Evolutionary conservation across 2,113 vertebrate species (phyloP).

Genomic region (Aleadryas rufinucha): DNA sequence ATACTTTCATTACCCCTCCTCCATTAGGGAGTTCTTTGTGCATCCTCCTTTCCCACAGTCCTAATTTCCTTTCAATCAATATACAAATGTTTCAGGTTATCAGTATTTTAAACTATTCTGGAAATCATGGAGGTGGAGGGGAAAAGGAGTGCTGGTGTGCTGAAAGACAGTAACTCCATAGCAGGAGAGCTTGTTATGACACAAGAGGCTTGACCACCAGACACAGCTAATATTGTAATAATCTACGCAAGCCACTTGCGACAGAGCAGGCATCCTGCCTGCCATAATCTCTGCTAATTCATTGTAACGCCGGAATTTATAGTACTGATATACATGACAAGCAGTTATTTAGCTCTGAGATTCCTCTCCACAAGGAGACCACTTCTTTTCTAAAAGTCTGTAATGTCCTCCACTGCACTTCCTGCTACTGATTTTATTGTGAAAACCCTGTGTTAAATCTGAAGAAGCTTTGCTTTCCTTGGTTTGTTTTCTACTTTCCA

Average conservation of each 20-base stretch:
- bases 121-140: background rate
- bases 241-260: background rate
- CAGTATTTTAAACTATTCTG: background rate
- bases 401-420: background rate
- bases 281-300: background rate
- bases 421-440: background rate
- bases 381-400: background rate
- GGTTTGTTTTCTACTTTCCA: background rate
- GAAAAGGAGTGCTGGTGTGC: background rate
- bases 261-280: background rate
- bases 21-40: background rate
- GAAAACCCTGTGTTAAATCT: background rate
- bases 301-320: background rate
- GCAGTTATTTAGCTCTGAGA: background rate
- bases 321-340: background rate
- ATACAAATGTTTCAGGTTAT: background rate
- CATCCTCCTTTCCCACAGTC: background rate
- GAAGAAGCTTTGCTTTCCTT: background rate
- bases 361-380: background rate
- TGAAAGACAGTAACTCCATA: background rate
- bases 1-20: background rate
- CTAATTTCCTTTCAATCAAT: background rate
- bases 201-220: background rate
- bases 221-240: background rate
- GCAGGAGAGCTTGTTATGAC: background rate